Evolutionary conservation across 1,140 invertebrate species (phyloP).

Genomic region (Drosophila pseudoananassae): DNA sequence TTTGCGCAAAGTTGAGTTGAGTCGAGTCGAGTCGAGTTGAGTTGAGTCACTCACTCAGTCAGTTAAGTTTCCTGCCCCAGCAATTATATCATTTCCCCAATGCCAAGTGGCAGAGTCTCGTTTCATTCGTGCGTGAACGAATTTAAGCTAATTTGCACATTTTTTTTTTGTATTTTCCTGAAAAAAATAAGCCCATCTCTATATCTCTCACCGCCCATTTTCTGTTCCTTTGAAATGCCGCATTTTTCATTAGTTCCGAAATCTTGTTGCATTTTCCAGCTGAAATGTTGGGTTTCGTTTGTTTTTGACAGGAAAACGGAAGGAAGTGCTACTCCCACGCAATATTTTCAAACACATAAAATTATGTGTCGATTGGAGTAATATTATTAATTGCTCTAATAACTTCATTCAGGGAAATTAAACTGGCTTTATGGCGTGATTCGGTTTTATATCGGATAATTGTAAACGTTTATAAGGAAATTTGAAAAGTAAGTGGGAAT

Average conservation of each 20-base stretch:
- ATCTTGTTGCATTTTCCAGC: not conserved
- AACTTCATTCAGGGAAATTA: not conserved
- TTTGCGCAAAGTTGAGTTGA: constrained; percentile 2
- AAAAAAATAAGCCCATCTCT: not conserved
- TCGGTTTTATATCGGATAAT: no score
- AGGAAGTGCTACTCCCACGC: not conserved
- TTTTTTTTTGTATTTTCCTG: not conserved
- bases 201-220: constrained; percentile 30
- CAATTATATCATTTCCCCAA: constrained; percentile 79
- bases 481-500: no score
- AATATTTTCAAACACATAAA: not conserved
- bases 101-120: constrained; percentile 48
- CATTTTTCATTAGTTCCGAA: not conserved
- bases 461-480: no score
- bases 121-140: constrained; percentile 73
- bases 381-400: not conserved
- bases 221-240: constrained; percentile 35
- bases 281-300: not conserved
- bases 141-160: constrained; percentile 74
- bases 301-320: not conserved
- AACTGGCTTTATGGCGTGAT: not conserved
- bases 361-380: not conserved
- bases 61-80: constrained; percentile 78
- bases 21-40: constrained; percentile 38
- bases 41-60: constrained; percentile 70